Percentiles rank a stretch among this genome's conserved stretches.
phyloP scores from a whole-genome alignment of 2,113 vertebrate genomes.

The Pavo muticus region DNA sequence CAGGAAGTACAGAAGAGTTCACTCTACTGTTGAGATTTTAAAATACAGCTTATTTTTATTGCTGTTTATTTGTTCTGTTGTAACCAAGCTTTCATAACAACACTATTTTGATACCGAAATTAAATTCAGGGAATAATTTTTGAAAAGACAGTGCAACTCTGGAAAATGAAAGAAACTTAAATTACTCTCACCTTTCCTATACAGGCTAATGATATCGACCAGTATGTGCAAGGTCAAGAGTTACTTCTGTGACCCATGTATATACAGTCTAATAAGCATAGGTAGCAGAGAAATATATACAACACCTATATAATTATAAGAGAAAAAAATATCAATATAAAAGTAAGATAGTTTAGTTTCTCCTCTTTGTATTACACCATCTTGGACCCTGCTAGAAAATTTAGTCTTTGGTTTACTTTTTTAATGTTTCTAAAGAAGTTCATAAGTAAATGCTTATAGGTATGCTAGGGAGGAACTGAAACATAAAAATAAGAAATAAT shows the following conservation, averaged over 20 bases:
- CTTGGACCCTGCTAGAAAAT: background rate
- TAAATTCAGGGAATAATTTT: background rate
- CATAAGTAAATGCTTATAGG: background rate
- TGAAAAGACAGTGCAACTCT: background rate
- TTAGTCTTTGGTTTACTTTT: background rate
- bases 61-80: background rate
- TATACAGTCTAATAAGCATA: background rate
- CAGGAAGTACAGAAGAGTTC: background rate
- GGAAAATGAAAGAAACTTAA: background rate
- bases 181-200: background rate
- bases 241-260: background rate
- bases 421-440: background rate
- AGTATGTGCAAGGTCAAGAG: background rate
- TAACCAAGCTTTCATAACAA: background rate
- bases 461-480: background rate
- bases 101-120: background rate
- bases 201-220: background rate
- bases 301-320: accelerated
- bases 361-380: background rate
- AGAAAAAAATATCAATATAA: background rate
- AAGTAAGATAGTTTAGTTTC: background rate
- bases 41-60: background rate
- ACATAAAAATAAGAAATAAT: background rate
- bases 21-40: background rate
- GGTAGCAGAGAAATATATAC: background rate